Conservation (phyloP, 1,140 invertebrate genomes). For the Bilobella aurantiaca region DNA sequence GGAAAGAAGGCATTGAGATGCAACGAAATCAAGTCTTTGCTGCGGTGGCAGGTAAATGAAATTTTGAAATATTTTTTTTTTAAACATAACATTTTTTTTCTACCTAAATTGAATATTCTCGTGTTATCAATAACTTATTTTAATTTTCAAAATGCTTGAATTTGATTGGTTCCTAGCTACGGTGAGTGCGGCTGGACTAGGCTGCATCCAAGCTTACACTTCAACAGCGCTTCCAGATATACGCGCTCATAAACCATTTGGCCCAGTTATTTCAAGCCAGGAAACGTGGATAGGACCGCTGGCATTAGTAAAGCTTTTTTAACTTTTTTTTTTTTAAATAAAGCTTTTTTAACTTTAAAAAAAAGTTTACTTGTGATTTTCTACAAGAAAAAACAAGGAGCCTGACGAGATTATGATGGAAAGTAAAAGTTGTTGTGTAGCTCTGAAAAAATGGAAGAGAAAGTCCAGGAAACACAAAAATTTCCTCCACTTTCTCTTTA, state of each 20-base stretch:
- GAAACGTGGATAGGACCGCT: constrained; percentile 28
- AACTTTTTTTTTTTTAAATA: not conserved
- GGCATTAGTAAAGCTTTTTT: not conserved
- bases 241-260: constrained; percentile 13
- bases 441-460: not conserved
- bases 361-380: no score
- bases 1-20: no score
- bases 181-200: constrained; percentile 23
- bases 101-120: no score
- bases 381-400: not conserved
- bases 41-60: constrained; percentile 24
- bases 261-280: constrained; percentile 14
- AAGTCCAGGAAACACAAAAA: not conserved
- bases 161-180: constrained; percentile 19
- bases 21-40: constrained; percentile 22
- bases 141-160: not conserved
- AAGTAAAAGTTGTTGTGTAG: not conserved
- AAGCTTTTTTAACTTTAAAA: not conserved
- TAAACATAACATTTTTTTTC: not conserved
- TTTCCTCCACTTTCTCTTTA: not conserved
- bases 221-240: constrained; percentile 30
- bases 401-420: not conserved
- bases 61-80: not conserved
- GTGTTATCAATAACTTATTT: not conserved
- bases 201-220: constrained; percentile 22